These are phyloP conservation scores for Burhinus oedicnemus DNA, from an alignment of 2,113 vertebrate species.

Conservation along the genomic window DNA sequence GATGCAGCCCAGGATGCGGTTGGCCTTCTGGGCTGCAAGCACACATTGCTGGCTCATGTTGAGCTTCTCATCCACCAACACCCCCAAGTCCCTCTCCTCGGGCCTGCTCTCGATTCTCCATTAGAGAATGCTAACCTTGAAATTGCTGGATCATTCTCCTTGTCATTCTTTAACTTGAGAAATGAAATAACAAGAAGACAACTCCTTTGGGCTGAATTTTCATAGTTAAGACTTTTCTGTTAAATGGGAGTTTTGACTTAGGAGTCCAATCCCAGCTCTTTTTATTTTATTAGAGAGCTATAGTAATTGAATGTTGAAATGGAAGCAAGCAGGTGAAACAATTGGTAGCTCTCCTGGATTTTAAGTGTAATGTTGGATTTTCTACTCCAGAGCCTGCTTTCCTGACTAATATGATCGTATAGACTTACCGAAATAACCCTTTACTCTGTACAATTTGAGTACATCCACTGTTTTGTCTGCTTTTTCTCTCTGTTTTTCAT, in stretches of 20 bases:
- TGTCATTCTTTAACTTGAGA: background rate
- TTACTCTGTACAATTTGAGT: background rate
- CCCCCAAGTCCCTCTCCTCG: too few species aligned
- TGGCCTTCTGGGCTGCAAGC: too few species aligned
- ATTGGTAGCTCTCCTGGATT: background rate
- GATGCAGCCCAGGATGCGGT: too few species aligned
- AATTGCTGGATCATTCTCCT: background rate
- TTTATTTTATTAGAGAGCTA: background rate
- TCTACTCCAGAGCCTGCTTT: background rate
- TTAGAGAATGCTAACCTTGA: background rate
- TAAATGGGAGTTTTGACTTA: background rate
- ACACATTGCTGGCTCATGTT: too few species aligned
- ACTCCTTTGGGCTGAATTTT: background rate
- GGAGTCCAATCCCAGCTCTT: background rate
- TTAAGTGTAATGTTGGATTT: conserved; percentile 13
- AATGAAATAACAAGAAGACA: background rate
- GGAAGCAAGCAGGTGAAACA: background rate
- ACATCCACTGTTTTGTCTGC: background rate
- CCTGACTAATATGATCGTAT: background rate
- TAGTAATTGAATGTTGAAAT: background rate
- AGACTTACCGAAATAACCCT: background rate
- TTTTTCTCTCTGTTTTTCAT: background rate
- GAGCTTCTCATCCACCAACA: too few species aligned
- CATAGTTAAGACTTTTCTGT: background rate
- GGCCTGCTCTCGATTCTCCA: too few species aligned